Conservation (phyloP, 2,113 vertebrate genomes). For the Callithrix jacchus region DNA sequence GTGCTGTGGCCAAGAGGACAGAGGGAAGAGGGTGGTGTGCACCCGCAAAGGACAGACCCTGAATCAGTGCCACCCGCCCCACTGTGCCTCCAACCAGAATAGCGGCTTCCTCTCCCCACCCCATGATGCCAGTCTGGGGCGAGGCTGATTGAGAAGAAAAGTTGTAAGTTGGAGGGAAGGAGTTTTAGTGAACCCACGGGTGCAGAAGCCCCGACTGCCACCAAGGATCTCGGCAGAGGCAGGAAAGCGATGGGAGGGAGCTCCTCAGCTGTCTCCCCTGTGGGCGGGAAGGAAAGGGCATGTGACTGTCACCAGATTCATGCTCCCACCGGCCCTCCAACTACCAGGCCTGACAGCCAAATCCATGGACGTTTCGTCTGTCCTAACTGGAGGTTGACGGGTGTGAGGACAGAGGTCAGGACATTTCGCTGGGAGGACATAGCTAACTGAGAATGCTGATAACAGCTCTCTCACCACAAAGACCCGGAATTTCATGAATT, state of each 20-base stretch:
- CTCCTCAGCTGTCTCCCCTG: background rate
- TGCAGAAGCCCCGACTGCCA: background rate
- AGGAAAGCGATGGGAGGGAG: background rate
- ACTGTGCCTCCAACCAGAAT: background rate
- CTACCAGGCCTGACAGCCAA: no score
- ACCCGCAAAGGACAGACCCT: background rate
- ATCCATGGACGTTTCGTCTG: background rate
- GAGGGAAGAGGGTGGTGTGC: rapidly evolving
- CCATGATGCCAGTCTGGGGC: background rate
- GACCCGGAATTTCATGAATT: background rate
- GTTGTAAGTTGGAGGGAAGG: background rate
- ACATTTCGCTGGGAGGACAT: background rate
- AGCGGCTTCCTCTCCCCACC: background rate
- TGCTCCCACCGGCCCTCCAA: rapidly evolving
- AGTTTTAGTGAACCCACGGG: background rate
- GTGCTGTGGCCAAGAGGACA: background rate
- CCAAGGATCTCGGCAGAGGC: background rate
- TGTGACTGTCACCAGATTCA: background rate
- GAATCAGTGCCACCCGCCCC: background rate
- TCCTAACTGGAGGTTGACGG: background rate
- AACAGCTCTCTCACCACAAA: background rate
- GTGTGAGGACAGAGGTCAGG: background rate
- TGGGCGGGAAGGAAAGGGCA: background rate
- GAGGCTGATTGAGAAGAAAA: background rate
- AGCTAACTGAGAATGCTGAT: background rate